phyloP scores from a whole-genome alignment of 2,113 vertebrate species.

The Corynorhinus townsendii region DNA sequence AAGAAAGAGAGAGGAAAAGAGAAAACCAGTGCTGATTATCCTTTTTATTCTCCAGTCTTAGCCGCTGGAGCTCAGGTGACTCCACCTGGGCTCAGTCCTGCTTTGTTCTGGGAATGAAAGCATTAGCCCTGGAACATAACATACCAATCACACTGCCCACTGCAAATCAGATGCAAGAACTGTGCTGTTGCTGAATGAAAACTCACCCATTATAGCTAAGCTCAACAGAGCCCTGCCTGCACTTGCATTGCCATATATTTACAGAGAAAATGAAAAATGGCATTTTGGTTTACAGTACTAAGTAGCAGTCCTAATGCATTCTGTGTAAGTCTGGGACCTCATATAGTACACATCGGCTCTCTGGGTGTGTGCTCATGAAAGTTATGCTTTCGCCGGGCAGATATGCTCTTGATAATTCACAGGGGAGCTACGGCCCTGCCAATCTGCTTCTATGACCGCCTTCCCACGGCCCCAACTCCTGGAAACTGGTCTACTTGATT shows the following conservation, averaged over 20 bases:
- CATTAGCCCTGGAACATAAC: not conserved
- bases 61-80: not conserved
- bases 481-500: not conserved
- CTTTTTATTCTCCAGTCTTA: not conserved
- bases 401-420: accelerated
- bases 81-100: not conserved
- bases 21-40: not conserved
- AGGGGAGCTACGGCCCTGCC: accelerated
- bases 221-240: not conserved
- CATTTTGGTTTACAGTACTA: not conserved
- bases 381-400: not conserved
- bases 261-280: not conserved
- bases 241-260: not conserved
- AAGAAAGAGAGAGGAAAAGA: not conserved
- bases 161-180: not conserved
- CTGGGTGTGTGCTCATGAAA: not conserved
- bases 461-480: not conserved
- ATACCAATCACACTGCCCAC: not conserved
- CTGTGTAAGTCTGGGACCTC: not conserved
- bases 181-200: not conserved
- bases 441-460: accelerated
- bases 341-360: not conserved
- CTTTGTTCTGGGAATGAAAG: conserved; percentile 1
- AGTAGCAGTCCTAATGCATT: not conserved
- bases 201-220: not conserved